Conservation (phyloP, 2,797 vertebrate species). For the Hydrolagus colliei region DNA sequence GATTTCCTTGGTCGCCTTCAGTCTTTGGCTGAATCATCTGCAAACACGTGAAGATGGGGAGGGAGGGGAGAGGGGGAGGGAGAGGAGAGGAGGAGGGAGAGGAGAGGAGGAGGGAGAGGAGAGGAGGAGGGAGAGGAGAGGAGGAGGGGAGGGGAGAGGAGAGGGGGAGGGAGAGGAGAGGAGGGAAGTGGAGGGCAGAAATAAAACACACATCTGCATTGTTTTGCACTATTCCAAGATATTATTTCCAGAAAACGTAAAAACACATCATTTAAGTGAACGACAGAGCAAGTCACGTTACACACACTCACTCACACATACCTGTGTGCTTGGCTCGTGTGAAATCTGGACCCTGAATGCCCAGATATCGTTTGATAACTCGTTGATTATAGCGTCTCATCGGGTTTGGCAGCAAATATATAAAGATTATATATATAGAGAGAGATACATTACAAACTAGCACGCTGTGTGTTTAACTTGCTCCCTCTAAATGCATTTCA, state of each 20-base stretch:
- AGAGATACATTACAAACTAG: not conserved
- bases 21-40: not conserved
- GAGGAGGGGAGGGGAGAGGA: too few species aligned
- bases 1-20: conserved; percentile 2
- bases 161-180: too few species aligned
- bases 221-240: not conserved
- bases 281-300: too few species aligned
- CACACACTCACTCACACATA: too few species aligned
- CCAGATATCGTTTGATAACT: not conserved
- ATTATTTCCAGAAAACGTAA: not conserved
- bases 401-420: too few species aligned
- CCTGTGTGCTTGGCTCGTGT: too few species aligned
- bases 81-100: too few species aligned
- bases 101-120: not conserved
- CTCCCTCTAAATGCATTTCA: not conserved
- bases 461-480: not conserved
- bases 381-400: not conserved
- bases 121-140: not conserved
- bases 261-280: not conserved
- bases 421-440: too few species aligned
- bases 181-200: too few species aligned
- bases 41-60: not conserved
- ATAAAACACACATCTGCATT: not conserved
- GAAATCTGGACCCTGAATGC: not conserved
- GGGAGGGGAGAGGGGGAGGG: not conserved